These are phyloP conservation scores for Onychomys torridus DNA, from an alignment of 2,797 vertebrate genomes.

Conservation along the genomic window DNA sequence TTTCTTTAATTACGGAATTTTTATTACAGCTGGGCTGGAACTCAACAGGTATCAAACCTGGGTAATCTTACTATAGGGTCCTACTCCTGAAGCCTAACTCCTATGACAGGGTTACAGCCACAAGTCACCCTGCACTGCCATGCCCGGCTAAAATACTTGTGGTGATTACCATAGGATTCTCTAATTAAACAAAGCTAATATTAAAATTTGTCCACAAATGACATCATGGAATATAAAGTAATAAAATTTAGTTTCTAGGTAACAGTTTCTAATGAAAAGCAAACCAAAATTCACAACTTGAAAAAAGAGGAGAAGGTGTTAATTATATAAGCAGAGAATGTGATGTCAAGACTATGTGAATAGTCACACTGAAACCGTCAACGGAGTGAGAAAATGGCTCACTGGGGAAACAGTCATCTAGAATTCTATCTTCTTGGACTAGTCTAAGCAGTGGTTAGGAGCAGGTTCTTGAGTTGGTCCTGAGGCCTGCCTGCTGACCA, in stretches of 20 bases:
- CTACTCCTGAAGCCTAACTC: background rate
- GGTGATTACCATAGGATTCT: slow-evolving; percentile 37
- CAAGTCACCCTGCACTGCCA: background rate
- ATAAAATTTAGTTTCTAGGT: slow-evolving; percentile 71
- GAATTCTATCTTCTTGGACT: slow-evolving; percentile 52
- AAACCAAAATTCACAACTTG: slow-evolving; percentile 71
- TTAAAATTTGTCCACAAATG: slow-evolving; percentile 54
- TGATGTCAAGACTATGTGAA: slow-evolving; percentile 63
- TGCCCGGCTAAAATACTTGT: background rate
- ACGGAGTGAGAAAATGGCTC: slow-evolving; percentile 46
- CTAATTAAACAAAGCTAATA: slow-evolving; percentile 57
- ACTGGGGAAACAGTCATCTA: slow-evolving; percentile 22
- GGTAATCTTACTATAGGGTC: no score
- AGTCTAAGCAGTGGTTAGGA: slow-evolving; percentile 2
- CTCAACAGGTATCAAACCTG: background rate
- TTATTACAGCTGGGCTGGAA: slow-evolving; percentile 52
- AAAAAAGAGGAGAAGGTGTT: slow-evolving; percentile 46
- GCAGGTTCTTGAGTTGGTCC: slow-evolving; percentile 21
- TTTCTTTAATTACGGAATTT: slow-evolving; percentile 70
- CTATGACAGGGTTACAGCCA: background rate
- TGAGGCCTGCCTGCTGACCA: background rate
- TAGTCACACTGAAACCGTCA: slow-evolving; percentile 61
- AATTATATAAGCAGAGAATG: slow-evolving; percentile 53
- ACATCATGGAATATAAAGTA: slow-evolving; percentile 68
- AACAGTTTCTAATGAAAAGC: slow-evolving; percentile 69